These are phyloP conservation scores for Orthosia gracilis DNA, from an alignment of 2,888 invertebrate species.

Conservation along the genomic window DNA sequence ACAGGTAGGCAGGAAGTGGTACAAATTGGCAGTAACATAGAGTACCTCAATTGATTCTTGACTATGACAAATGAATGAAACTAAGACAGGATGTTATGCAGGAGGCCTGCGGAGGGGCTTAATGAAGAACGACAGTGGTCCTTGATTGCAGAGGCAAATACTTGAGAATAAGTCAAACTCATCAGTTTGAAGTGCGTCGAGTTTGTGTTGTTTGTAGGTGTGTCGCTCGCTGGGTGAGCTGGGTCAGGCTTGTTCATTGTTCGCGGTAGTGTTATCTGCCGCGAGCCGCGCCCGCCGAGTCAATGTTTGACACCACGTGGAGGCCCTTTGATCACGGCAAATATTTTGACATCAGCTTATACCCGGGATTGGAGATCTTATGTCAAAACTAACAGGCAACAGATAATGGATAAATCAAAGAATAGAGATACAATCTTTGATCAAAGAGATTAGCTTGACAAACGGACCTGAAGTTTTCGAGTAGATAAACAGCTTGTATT, in stretches of 20 bases:
- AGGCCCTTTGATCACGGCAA: conserved; percentile 76
- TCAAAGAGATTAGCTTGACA: conserved; percentile 40
- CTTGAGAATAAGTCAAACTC: conserved; percentile 56
- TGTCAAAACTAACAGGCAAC: conserved; percentile 59
- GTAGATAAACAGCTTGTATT: conserved; percentile 19
- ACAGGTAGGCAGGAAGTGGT: conserved; percentile 67
- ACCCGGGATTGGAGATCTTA: conserved; percentile 46
- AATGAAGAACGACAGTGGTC: conserved; percentile 65
- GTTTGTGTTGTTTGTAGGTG: conserved; percentile 62
- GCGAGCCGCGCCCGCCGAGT: conserved; percentile 80
- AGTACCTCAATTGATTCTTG: conserved; percentile 70
- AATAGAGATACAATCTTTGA: conserved; percentile 32
- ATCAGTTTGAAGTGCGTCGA: conserved; percentile 49
- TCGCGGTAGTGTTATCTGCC: conserved; percentile 84
- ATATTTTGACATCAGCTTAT: conserved; percentile 71
- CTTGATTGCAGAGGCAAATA: conserved; percentile 58
- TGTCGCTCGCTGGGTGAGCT: conserved; percentile 65
- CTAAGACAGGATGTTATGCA: conserved; percentile 70
- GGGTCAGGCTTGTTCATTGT: conserved; percentile 76
- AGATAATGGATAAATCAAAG: conserved; percentile 51
- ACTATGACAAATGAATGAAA: conserved; percentile 71
- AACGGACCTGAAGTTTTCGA: conserved; percentile 11
- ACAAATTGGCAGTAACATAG: conserved; percentile 68
- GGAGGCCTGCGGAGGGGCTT: conserved; percentile 58
- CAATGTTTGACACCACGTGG: conserved; percentile 83